A percentile compares a stretch with the other conserved stretches of the same genome.
phyloP scores from a whole-genome alignment of 2,888 invertebrate genomes.

The Synergus gifuensis region DNA sequence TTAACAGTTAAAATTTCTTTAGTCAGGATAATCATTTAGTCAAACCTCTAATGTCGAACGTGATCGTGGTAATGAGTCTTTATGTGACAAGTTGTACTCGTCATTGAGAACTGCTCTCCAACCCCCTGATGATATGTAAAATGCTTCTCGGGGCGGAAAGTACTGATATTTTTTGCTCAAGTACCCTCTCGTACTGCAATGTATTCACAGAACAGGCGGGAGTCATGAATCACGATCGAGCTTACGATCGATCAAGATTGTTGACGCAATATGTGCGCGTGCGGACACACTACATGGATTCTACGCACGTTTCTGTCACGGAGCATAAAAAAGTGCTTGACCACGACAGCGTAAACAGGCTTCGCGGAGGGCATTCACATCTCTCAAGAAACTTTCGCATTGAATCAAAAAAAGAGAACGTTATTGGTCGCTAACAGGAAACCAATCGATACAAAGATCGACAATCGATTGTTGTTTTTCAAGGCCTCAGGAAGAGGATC shows the following conservation, averaged over 20 bases:
- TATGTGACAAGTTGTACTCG: background rate
- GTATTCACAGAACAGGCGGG: background rate
- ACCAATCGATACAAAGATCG: background rate
- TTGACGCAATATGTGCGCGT: slow-evolving; percentile 18
- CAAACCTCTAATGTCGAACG: background rate
- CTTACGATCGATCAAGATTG: slow-evolving; percentile 34
- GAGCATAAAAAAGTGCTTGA: slow-evolving; percentile 2
- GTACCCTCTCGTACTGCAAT: background rate
- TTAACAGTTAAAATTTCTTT: no score
- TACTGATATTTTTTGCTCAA: slow-evolving; percentile 1
- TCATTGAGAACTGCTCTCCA: slow-evolving; percentile 7
- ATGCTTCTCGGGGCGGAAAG: background rate
- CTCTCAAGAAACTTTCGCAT: slow-evolving; percentile 17
- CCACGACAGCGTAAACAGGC: slow-evolving; percentile 18
- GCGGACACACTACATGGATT: slow-evolving; percentile 9
- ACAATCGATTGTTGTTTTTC: background rate
- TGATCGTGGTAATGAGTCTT: slow-evolving; percentile 17
- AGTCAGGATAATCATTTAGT: no score
- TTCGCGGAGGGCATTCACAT: slow-evolving; percentile 25
- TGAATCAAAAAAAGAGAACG: slow-evolving; percentile 13
- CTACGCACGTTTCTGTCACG: slow-evolving; percentile 5
- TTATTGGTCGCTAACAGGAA: background rate
- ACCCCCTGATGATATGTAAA: background rate
- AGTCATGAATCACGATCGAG: slow-evolving; percentile 36
- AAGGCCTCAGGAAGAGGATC: background rate